These are phyloP conservation scores for Sebastes matsubarae DNA, from an alignment of 2,797 vertebrate genomes.

Conservation along the genomic window DNA sequence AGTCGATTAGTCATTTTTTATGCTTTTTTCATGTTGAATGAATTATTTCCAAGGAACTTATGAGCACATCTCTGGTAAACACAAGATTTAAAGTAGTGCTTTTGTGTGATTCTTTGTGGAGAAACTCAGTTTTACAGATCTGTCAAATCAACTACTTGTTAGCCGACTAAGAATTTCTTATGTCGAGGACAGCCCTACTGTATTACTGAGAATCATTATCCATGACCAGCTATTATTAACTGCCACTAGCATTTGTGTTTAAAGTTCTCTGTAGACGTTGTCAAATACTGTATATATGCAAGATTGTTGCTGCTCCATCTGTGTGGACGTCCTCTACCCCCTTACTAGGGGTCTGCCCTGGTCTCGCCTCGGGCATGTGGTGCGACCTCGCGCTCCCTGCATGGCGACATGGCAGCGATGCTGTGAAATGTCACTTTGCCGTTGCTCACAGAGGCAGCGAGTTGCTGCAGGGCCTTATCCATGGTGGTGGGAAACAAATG, in stretches of 20 bases:
- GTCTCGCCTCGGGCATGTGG: constrained; percentile 42
- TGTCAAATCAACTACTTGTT: not conserved
- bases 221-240: not conserved
- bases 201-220: not conserved
- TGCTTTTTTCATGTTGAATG: too few species aligned
- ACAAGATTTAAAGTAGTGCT: not conserved
- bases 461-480: constrained; percentile 53
- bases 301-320: constrained; percentile 5
- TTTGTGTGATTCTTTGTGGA: not conserved
- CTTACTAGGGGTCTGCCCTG: constrained; percentile 18
- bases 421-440: constrained; percentile 77
- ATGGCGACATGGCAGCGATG: constrained; percentile 49
- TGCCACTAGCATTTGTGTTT: not conserved
- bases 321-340: not conserved
- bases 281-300: constrained; percentile 3
- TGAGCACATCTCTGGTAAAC: not conserved
- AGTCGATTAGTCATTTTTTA: too few species aligned
- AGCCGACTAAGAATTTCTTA: too few species aligned
- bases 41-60: too few species aligned
- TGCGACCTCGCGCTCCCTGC: constrained; percentile 61
- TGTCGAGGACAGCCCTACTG: too few species aligned
- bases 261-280: constrained; percentile 17
- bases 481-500: constrained; percentile 48
- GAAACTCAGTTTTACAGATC: not conserved
- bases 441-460: constrained; percentile 54